A percentile compares a stretch with the other conserved stretches of the same genome.
Conservation (phyloP, 2,797 vertebrate species). For the Mustela erminea region DNA sequence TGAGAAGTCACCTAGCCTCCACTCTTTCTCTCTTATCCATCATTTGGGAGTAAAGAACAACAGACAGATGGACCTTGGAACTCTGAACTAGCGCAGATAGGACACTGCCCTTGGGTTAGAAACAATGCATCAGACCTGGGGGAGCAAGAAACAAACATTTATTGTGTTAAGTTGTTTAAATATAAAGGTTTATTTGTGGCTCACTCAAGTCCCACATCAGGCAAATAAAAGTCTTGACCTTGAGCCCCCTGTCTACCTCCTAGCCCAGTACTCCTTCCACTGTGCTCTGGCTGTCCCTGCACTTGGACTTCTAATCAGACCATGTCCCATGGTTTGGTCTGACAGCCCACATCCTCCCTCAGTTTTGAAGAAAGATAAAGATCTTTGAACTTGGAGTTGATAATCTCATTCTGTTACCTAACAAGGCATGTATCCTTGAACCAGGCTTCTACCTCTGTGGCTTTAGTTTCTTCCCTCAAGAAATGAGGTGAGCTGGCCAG, state of each 20-base stretch:
- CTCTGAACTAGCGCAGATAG: not conserved
- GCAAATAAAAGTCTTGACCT: not conserved
- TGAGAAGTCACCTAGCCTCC: not conserved
- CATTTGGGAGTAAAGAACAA: not conserved
- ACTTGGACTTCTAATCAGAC: not conserved
- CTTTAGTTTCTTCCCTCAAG: not conserved
- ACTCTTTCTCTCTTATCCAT: too few species aligned
- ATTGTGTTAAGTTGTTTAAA: not conserved
- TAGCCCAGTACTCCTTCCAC: not conserved
- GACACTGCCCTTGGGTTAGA: not conserved
- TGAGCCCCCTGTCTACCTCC: not conserved
- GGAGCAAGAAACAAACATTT: not conserved
- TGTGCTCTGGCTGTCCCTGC: not conserved
- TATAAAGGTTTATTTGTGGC: not conserved
- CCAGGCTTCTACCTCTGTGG: not conserved
- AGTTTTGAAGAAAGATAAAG: not conserved
- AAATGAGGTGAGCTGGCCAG: not conserved
- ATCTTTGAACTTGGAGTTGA: not conserved
- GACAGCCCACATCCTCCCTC: not conserved
- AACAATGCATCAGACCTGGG: not conserved
- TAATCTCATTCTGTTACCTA: not conserved
- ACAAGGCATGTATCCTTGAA: not conserved
- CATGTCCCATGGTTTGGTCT: not conserved
- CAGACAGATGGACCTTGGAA: not conserved
- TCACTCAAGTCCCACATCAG: not conserved